Evolutionary conservation across 2,113 vertebrate species (phyloP).

Genomic region (Trinectes maculatus): DNA sequence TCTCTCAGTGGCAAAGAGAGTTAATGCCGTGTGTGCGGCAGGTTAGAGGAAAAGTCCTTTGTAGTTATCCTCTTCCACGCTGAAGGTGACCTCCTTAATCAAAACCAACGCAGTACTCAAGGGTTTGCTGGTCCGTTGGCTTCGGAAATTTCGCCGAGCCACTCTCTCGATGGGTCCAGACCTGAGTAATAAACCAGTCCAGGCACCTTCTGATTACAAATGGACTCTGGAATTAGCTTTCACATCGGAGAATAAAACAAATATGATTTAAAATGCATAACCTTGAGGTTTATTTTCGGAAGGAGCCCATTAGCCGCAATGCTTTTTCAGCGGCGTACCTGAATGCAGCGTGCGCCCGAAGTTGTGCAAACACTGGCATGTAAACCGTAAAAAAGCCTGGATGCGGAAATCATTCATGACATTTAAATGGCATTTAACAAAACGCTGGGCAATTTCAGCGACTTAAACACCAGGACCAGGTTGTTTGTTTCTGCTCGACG

Average conservation of each 20-base stretch:
- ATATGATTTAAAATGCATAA: conserved; percentile 30
- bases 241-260: neutral
- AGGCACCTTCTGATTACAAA: conserved; percentile 27
- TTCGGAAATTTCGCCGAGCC: conserved; percentile 26
- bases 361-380: conserved; percentile 3
- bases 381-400: neutral
- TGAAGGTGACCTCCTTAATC: conserved; percentile 58
- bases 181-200: conserved; percentile 25
- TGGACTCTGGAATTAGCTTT: conserved; percentile 19
- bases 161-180: conserved; percentile 2
- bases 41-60: conserved; percentile 28
- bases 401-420: conserved; percentile 30
- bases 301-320: neutral
- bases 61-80: conserved; percentile 30
- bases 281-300: conserved; percentile 6
- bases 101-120: conserved; percentile 27
- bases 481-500: neutral
- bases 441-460: conserved; percentile 9
- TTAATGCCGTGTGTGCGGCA: conserved; percentile 37
- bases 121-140: conserved; percentile 8
- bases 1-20: conserved; percentile 22
- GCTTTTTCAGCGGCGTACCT: neutral
- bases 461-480: conserved; percentile 1
- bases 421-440: conserved; percentile 43
- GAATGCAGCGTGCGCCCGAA: neutral